Base-by-base conservation (phyloP, 1,140 invertebrate species). In the Solenopsis fugax region DNA sequence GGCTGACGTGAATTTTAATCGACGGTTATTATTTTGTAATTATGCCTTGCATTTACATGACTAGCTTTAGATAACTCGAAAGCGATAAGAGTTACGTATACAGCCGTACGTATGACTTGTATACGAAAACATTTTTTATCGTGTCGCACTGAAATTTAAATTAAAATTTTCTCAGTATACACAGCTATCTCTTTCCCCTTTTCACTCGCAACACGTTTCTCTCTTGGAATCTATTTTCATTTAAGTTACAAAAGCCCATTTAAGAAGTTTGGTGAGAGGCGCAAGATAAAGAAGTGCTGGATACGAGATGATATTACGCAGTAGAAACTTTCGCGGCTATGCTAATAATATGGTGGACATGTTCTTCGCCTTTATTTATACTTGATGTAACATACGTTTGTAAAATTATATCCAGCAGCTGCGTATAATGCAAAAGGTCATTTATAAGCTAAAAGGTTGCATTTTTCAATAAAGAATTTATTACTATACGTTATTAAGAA, bases 201-300 rank as follows among this genome's bases (percentile, higher is more conserved):
- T 10, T 50, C n/a, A n/a, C 62, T 67, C 34, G 56, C 13, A 34
- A 7, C 41, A 29, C 56, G 71, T 65, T 71, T 18, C 56, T 29
- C 29, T 24, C 64, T 69, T 76, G 62, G 75, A 75, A 86, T 90
- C 72, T 82, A 89, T 87, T 90, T 90, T 90, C 88, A 89, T 90
- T 90, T 77, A 87, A 89, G 76, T 90, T 89, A 89, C 76, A 89
- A 89, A 89, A 89, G 87, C 54, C 82, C 65, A 76, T 71, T 82
- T 76, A 87, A 76, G 62, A 89, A 87, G 88, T 89, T 87, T 65
- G 67, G 67, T 75, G 64, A 87, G 69, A 87, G 84, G 85, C 73
- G 48, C 48, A 81, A 89, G 88, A 88, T 88, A 89, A 89, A 76
- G 54, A 67, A 87, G 87, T 80, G 60, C 80, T 77, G 65, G 87